These are phyloP conservation scores for Hippocampus comes DNA, from an alignment of 2,113 vertebrate species.

Conservation along the genomic window DNA sequence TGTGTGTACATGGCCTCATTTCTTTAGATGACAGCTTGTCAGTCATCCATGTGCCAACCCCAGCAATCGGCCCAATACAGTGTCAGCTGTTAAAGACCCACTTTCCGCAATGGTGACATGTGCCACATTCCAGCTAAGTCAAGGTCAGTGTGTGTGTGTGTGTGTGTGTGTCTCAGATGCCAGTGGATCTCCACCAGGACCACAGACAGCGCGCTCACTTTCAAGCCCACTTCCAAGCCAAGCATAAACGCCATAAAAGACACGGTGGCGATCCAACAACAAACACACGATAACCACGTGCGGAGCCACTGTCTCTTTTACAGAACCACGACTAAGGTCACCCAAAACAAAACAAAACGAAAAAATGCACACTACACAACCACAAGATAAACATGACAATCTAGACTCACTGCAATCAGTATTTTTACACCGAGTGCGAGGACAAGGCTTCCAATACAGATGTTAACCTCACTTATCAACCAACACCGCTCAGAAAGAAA, in stretches of 20 bases:
- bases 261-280: background rate
- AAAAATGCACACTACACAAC: too few species aligned
- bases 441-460: too few species aligned
- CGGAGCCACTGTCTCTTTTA: background rate
- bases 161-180: constrained; percentile 21
- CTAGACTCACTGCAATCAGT: too few species aligned
- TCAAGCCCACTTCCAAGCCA: constrained; percentile 41
- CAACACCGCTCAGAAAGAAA: too few species aligned
- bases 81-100: background rate
- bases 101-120: constrained; percentile 37
- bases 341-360: too few species aligned
- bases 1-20: background rate
- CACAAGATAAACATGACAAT: too few species aligned
- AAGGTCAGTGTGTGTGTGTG: background rate
- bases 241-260: background rate
- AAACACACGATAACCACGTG: background rate
- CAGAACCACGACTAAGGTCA: background rate
- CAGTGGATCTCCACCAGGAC: constrained; percentile 45
- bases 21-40: background rate
- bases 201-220: constrained; percentile 51
- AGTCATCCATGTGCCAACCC: background rate
- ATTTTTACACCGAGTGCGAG: too few species aligned
- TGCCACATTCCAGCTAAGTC: constrained; percentile 24
- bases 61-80: background rate
- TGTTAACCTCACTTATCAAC: too few species aligned